phyloP scores from a whole-genome alignment of 64 coral and sea anemone species.

The Montipora capricornis region DNA sequence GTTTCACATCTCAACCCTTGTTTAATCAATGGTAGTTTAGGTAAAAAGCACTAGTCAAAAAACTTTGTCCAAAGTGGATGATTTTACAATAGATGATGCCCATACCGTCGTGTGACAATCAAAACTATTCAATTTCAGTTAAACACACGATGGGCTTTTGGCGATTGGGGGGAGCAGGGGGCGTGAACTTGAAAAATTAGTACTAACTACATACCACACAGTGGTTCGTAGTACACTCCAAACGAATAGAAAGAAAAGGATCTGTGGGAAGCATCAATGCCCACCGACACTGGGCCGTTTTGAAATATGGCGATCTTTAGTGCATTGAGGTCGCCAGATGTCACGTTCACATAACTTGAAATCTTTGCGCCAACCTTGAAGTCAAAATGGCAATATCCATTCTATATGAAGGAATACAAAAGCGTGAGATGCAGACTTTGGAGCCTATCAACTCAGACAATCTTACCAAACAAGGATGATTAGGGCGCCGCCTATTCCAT shows the following conservation, averaged over 20 bases:
- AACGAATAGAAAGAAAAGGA: slow-evolving; percentile 96
- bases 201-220: slow-evolving; percentile 78
- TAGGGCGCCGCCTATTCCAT: too few relatives aligned
- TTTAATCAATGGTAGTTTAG: too few relatives aligned
- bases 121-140: too few relatives aligned
- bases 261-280: slow-evolving; percentile 97
- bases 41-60: too few relatives aligned
- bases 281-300: slow-evolving; percentile 84
- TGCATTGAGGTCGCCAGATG: slow-evolving; percentile 79
- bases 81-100: too few relatives aligned
- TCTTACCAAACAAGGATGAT: too few relatives aligned
- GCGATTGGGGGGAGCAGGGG: too few relatives aligned
- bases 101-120: too few relatives aligned
- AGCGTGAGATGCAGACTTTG: neutral
- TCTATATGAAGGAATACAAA: slow-evolving; percentile 34
- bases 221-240: slow-evolving; percentile 99
- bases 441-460: neutral
- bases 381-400: slow-evolving; percentile 80
- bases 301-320: slow-evolving; percentile 92
- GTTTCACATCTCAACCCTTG: too few relatives aligned
- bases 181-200: neutral
- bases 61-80: too few relatives aligned
- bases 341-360: slow-evolving; percentile 87
- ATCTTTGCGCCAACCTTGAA: slow-evolving; percentile 79
- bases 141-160: too few relatives aligned